Evolutionary conservation across 1,140 invertebrate species (phyloP).

Genomic region (Bombus terrestris): DNA sequence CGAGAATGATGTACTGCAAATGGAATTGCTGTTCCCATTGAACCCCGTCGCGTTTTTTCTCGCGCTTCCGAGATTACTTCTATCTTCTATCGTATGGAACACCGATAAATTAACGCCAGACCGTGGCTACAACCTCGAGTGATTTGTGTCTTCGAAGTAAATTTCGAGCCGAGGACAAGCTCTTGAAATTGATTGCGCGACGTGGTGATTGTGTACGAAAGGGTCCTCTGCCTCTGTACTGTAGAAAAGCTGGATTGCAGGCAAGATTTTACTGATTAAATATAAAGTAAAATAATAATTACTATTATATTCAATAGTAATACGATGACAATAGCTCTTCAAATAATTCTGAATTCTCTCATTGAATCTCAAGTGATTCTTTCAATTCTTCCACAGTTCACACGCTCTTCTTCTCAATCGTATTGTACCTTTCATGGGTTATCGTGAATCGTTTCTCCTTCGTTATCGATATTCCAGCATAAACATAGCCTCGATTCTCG

Average conservation of each 20-base stretch:
- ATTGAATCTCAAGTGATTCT: background rate
- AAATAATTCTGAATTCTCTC: background rate
- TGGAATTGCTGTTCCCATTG: conserved; percentile 31
- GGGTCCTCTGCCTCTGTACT: background rate
- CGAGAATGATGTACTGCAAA: conserved; percentile 46
- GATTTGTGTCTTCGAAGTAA: background rate
- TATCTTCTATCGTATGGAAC: background rate
- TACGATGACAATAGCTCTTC: background rate
- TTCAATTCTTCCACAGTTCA: background rate
- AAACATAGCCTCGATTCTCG: background rate
- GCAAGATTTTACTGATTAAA: background rate
- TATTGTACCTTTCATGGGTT: background rate
- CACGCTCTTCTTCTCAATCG: too few relatives aligned
- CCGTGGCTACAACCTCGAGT: background rate
- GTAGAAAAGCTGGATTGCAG: background rate
- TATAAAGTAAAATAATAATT: background rate
- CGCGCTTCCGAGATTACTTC: background rate
- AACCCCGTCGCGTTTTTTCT: background rate
- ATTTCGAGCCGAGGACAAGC: background rate
- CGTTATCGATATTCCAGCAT: background rate
- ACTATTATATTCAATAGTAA: background rate
- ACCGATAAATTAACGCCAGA: background rate
- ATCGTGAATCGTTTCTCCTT: background rate
- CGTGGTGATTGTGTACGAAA: too few relatives aligned
- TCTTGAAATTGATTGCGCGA: background rate